A percentile compares a stretch with the other conserved stretches of the same genome.
Conservation (phyloP, 2,888 invertebrate species). For the Coleophora deauratella region DNA sequence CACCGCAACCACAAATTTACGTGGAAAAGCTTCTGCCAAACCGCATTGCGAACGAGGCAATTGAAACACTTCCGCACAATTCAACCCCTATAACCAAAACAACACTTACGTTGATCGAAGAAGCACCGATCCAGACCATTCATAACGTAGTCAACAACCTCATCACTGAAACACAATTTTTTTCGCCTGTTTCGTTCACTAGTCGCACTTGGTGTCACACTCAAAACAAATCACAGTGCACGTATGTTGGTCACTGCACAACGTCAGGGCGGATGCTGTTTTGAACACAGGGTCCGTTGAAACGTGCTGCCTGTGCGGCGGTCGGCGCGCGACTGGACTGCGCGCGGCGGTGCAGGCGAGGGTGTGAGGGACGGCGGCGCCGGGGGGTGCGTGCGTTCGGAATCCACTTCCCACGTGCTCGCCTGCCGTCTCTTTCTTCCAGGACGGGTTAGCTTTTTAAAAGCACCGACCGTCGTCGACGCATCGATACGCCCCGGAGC, state of each 20-base stretch:
- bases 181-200: slow-evolving; percentile 45
- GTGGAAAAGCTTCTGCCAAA: slow-evolving; percentile 38
- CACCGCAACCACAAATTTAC: slow-evolving; percentile 39
- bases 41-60: slow-evolving; percentile 48
- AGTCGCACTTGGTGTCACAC: slow-evolving; percentile 56
- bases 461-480: slow-evolving; percentile 57
- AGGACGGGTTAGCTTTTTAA: slow-evolving; percentile 71
- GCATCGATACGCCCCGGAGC: slow-evolving; percentile 65
- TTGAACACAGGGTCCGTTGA: slow-evolving; percentile 26
- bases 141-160: slow-evolving; percentile 66
- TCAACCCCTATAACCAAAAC: slow-evolving; percentile 34
- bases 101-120: slow-evolving; percentile 73
- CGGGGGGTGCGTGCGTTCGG: slow-evolving; percentile 70
- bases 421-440: slow-evolving; percentile 62
- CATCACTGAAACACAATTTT: slow-evolving; percentile 64
- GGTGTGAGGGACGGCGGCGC: slow-evolving; percentile 32
- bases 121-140: slow-evolving; percentile 74
- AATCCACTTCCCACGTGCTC: slow-evolving; percentile 72
- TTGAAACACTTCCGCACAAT: slow-evolving; percentile 42
- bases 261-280: slow-evolving; percentile 50
- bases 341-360: slow-evolving; percentile 47
- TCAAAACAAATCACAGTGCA: slow-evolving; percentile 63
- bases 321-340: slow-evolving; percentile 68
- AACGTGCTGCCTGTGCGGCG: slow-evolving; percentile 53
- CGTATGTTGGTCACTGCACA: slow-evolving; percentile 36